phyloP scores from a whole-genome alignment of 2,113 vertebrate genomes.

The Gymnocephalus cernua region DNA sequence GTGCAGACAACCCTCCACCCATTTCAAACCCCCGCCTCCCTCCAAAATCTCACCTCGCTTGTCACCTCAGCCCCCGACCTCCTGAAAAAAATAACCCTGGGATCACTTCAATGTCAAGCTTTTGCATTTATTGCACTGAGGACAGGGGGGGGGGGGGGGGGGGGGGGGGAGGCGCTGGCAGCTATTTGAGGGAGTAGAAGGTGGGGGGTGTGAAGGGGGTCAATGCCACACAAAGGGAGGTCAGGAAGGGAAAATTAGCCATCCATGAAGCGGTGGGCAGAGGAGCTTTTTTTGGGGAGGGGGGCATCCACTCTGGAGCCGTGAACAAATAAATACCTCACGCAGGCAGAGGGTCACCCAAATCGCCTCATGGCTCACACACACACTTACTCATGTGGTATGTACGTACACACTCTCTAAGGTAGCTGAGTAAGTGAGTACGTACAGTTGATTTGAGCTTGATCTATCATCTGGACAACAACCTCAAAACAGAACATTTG shows the following conservation, averaged over 20 bases:
- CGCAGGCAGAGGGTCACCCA: slow-evolving; percentile 61
- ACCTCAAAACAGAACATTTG: neutral
- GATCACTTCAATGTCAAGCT: slow-evolving; percentile 83
- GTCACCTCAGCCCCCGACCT: slow-evolving; percentile 77
- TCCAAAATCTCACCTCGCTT: slow-evolving; percentile 80
- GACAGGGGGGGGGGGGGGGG: slow-evolving; percentile 79
- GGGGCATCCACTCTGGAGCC: slow-evolving; percentile 83
- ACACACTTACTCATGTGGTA: neutral
- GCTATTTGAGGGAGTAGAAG: slow-evolving; percentile 68
- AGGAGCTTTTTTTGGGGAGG: slow-evolving; percentile 72
- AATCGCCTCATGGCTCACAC: slow-evolving; percentile 19
- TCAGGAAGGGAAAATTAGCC: slow-evolving; percentile 92
- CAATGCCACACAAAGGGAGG: slow-evolving; percentile 89
- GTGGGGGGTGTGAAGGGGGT: slow-evolving; percentile 82
- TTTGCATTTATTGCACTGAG: slow-evolving; percentile 88
- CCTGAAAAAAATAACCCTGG: slow-evolving; percentile 49
- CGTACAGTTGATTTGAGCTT: neutral
- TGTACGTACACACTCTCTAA: neutral
- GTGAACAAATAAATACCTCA: slow-evolving; percentile 89
- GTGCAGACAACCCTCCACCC: slow-evolving; percentile 70
- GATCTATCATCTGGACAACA: slow-evolving; percentile 1
- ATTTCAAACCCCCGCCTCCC: slow-evolving; percentile 43
- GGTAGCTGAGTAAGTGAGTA: neutral
- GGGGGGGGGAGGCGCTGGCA: slow-evolving; percentile 73
- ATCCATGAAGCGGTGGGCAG: slow-evolving; percentile 92